Conservation (phyloP, 2,888 invertebrate genomes). For the Dryococelus australis region DNA sequence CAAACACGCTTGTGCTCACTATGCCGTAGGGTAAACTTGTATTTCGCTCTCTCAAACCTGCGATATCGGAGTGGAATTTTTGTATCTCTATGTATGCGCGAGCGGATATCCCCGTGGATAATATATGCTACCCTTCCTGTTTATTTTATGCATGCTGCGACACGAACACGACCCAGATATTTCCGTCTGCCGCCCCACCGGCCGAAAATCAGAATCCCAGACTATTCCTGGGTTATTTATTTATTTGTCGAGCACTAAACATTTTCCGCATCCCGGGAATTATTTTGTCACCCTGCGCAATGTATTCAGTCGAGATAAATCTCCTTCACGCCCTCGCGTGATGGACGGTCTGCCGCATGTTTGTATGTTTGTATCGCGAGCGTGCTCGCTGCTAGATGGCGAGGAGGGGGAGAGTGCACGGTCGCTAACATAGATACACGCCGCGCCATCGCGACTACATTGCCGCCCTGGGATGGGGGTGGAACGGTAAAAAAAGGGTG, state of each 20-base stretch:
- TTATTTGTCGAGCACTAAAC: slow-evolving; percentile 16
- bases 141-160: neutral
- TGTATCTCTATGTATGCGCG: too few relatives aligned
- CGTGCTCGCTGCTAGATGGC: neutral
- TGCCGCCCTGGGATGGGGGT: neutral
- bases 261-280: neutral
- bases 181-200: slow-evolving; percentile 12
- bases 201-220: neutral
- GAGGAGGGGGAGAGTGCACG: neutral
- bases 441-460: slow-evolving; percentile 4
- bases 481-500: neutral
- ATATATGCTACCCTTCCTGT: neutral
- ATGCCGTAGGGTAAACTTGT: too few relatives aligned
- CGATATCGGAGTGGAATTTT: too few relatives aligned
- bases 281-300: neutral
- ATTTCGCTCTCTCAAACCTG: too few relatives aligned
- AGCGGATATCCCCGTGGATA: neutral
- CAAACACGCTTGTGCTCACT: too few relatives aligned
- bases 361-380: neutral
- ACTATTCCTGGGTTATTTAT: slow-evolving; percentile 16
- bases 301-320: slow-evolving; percentile 1
- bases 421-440: neutral
- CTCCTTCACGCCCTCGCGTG: neutral
- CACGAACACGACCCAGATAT: slow-evolving; percentile 4
- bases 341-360: neutral